phyloP scores from a whole-genome alignment of 2,797 vertebrate species.

The Anisognathus igniventris region DNA sequence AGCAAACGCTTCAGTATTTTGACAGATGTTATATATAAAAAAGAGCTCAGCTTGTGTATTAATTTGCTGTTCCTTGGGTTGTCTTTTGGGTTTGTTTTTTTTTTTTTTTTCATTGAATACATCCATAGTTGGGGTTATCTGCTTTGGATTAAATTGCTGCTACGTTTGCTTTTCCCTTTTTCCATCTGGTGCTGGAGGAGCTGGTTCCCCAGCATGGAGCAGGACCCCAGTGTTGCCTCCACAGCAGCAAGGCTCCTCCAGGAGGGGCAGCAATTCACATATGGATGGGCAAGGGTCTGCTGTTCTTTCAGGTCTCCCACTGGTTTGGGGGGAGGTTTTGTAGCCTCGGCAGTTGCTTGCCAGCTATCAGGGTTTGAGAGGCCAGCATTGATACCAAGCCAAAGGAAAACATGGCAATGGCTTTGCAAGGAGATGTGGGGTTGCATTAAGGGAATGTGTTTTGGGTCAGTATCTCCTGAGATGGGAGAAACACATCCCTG shows the following conservation, averaged over 20 bases:
- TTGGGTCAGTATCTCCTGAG: background rate
- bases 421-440: background rate
- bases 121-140: constrained; percentile 9
- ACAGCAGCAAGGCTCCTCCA: background rate
- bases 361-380: background rate
- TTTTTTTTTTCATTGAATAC: background rate
- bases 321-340: background rate
- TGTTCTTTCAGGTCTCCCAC: background rate
- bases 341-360: background rate
- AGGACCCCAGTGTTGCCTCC: background rate
- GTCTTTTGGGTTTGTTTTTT: background rate
- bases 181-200: background rate
- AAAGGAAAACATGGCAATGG: background rate
- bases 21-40: constrained; percentile 65
- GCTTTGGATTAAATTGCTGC: constrained; percentile 20
- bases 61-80: constrained; percentile 47
- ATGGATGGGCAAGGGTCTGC: background rate
- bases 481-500: background rate
- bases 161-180: background rate
- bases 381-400: background rate
- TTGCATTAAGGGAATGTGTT: background rate
- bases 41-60: constrained; percentile 34
- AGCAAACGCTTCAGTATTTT: constrained; percentile 63
- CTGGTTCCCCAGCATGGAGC: background rate
- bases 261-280: background rate